These are phyloP conservation scores for Gymnorhina tibicen DNA, from an alignment of 2,113 vertebrate genomes.

Conservation along the genomic window DNA sequence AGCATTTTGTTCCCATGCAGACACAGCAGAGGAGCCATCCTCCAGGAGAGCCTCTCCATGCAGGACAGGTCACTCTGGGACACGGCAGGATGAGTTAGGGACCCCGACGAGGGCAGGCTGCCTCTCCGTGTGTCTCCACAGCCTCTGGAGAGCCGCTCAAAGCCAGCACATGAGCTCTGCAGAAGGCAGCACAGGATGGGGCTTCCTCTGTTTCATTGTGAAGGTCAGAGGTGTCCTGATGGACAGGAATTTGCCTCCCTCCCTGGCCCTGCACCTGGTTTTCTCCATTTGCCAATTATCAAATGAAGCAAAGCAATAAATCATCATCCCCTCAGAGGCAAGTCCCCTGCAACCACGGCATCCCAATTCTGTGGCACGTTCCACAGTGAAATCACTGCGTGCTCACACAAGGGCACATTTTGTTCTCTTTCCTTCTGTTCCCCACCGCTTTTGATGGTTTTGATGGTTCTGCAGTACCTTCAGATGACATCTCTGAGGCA, in stretches of 20 bases:
- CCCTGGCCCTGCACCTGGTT: neutral
- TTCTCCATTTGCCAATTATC: slow-evolving; percentile 14
- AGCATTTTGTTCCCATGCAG: neutral
- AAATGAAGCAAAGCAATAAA: slow-evolving; percentile 23
- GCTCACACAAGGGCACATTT: neutral
- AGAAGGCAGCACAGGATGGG: slow-evolving; percentile 4
- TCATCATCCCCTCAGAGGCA: neutral
- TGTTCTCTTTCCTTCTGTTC: neutral
- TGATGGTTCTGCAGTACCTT: neutral
- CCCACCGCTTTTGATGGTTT: neutral
- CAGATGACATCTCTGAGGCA: neutral
- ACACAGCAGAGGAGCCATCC: fast-evolving
- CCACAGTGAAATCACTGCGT: neutral
- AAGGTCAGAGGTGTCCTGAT: slow-evolving; percentile 4
- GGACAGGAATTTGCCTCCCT: neutral
- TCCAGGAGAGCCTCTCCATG: neutral
- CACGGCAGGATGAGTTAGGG: neutral
- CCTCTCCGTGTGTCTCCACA: neutral
- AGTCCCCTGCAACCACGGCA: neutral
- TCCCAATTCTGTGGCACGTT: neutral
- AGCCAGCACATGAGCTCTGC: neutral
- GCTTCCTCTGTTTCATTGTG: neutral
- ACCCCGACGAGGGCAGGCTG: neutral
- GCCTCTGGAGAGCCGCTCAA: neutral
- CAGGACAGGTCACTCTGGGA: neutral